Conservation (phyloP, 2,888 invertebrate species). For the Norana najaformis region DNA sequence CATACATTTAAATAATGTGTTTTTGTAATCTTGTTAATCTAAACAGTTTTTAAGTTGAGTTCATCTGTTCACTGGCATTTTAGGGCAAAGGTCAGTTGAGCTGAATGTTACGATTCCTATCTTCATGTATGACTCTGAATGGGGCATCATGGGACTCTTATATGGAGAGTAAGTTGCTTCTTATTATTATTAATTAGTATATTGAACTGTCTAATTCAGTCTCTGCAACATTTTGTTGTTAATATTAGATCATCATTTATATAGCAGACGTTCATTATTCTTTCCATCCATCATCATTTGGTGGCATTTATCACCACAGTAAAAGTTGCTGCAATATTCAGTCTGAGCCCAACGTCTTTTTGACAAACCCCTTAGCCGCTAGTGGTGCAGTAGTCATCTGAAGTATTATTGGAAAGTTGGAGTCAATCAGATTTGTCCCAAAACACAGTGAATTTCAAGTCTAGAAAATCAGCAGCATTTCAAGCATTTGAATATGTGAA, state of each 20-base stretch:
- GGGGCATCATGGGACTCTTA: constrained; percentile 68
- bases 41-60: not conserved
- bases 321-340: no score
- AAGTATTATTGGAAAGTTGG: no score
- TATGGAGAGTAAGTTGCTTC: constrained; percentile 37
- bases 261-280: no score
- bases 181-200: not conserved
- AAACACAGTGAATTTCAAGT: not conserved
- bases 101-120: constrained; percentile 94
- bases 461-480: not conserved
- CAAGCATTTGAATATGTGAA: not conserved
- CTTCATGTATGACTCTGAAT: constrained; percentile 87
- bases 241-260: no score
- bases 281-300: no score
- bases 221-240: no score
- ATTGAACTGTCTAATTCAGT: no score
- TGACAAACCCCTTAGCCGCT: no score
- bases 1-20: not conserved
- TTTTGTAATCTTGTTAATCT: not conserved
- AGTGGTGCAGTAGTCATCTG: no score
- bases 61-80: constrained; percentile 16
- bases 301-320: no score
- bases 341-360: no score
- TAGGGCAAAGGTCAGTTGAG: constrained; percentile 87
- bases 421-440: no score